Base-by-base conservation (phyloP, 2,797 vertebrate species). In the Morelia viridis region DNA sequence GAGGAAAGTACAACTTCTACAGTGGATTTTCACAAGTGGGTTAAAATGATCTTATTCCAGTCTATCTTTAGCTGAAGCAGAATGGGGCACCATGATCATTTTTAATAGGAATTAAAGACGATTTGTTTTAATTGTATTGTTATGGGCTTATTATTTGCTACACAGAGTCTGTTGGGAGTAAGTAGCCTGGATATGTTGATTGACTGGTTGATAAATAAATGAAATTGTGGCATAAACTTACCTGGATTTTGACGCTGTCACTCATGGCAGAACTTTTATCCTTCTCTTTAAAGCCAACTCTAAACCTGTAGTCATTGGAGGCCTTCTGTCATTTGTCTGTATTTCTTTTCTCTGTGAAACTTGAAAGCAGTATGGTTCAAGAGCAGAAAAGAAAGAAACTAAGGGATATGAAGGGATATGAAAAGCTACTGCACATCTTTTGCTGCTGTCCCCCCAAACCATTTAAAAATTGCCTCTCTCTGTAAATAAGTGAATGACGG, bases 381-480 rank as follows among this genome's bases (percentile, higher is more conserved):
- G 91, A 85, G 60, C 2, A 28, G 28, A 64, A 90, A 92, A 90
- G 1, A 91, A 94, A 90, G 85, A 90, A 83, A 80, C 86, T 86
- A 89, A 50, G 90, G 92, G 90, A 64, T 9, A 41, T 91, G 91
- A 65, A 90, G 90, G 92, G 90, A 64, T 9, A 41, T 91, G 91
- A 65, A 90, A 90, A 57, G 84, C 92, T 89, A 71, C 92, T 91
- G 90, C 1, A n/a, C 85, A 92, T 89, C 91, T 85, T 95, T 31
- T 46, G 88, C 91, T 56, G 53, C 84, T 2, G 1, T 15, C 9
- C 15, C 85, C 17, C 31, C 56, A 31, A 57, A 12, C 22, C 64
- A 93, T 95, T 88, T 92, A 94, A 96, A 94, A 94, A 90, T 83
- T 58, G 91, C 90, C 4, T 93, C 93, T 89, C 91, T 90, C 53